Evolutionary conservation across 2,888 invertebrate genomes (phyloP).

Genomic region (Dynastes maya): DNA sequence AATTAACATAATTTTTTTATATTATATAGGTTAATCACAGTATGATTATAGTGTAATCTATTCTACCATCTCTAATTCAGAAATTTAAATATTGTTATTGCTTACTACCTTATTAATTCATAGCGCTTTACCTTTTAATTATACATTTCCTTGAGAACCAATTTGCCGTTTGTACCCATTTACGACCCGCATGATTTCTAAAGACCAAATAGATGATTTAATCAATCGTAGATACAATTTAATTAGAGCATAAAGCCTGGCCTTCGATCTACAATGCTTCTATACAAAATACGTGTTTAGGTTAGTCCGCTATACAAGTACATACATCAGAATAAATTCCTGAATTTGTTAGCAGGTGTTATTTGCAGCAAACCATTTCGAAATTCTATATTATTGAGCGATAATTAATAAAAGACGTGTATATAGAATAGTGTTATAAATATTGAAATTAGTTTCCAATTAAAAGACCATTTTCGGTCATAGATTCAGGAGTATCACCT

Average conservation of each 20-base stretch:
- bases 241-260: conserved; percentile 3
- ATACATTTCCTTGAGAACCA: conserved; percentile 3
- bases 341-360: too few species aligned
- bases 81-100: conserved; percentile 14
- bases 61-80: not conserved
- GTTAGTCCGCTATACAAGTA: too few species aligned
- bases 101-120: not conserved
- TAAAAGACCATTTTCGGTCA: too few species aligned
- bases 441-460: too few species aligned
- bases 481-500: too few species aligned
- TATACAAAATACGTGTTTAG: not conserved
- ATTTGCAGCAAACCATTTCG: too few species aligned
- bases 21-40: too few species aligned
- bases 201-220: conserved; percentile 1
- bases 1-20: too few species aligned
- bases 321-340: too few species aligned
- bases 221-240: conserved; percentile 5
- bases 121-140: not conserved
- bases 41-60: not conserved
- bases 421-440: too few species aligned
- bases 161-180: not conserved
- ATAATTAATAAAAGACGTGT: too few species aligned
- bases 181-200: not conserved
- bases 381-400: too few species aligned
- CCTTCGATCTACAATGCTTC: not conserved